A percentile compares a stretch with the other conserved stretches of the same genome.
Conservation (phyloP, 2,113 vertebrate species). For the Zosterops japonicus region DNA sequence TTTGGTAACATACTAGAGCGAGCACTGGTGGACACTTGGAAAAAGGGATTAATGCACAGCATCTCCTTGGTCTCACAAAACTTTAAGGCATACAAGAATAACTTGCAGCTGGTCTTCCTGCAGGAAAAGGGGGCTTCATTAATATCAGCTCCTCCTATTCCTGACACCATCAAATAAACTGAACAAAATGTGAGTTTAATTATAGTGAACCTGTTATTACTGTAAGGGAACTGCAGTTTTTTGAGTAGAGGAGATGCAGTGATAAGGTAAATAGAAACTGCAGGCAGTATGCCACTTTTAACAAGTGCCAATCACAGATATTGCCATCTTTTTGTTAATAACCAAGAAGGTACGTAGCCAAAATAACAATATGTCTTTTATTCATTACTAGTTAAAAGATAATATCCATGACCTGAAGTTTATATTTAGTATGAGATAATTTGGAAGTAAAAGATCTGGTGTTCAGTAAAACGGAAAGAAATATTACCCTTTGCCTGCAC, state of each 20-base stretch:
- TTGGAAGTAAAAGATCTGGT: background rate
- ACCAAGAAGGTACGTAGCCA: background rate
- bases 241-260: background rate
- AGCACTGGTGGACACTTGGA: background rate
- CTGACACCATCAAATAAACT: background rate
- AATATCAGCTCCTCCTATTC: background rate
- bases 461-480: background rate
- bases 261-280: background rate
- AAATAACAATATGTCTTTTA: background rate
- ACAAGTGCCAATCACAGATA: background rate
- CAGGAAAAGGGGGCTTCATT: background rate
- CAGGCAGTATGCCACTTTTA: background rate
- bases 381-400: background rate
- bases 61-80: background rate
- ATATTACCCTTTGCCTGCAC: background rate
- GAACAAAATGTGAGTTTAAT: background rate
- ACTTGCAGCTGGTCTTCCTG: background rate
- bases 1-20: accelerated
- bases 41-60: background rate
- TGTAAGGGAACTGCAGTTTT: background rate
- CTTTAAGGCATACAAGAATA: background rate
- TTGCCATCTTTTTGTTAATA: background rate
- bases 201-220: background rate
- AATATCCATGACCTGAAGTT: background rate
- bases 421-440: background rate